Evolutionary conservation across 2,888 invertebrate species (phyloP).

Genomic region (Drosophila stalkeri): DNA sequence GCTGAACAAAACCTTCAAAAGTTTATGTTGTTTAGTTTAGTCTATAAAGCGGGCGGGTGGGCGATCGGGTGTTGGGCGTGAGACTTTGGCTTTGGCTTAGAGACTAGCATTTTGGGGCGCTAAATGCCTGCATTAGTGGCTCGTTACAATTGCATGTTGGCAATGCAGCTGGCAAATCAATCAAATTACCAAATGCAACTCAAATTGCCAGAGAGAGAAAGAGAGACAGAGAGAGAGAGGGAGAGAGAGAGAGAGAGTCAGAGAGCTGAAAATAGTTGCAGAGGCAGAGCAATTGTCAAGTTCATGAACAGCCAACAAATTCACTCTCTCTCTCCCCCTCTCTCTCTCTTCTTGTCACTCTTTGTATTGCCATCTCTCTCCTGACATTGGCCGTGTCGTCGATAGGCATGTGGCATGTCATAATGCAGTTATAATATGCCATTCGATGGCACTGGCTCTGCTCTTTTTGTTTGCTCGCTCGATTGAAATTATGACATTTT

Average conservation of each 20-base stretch:
- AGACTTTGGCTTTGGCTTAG: conserved; percentile 5
- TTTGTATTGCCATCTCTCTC: not conserved
- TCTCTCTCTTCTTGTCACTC: not conserved
- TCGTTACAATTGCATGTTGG: conserved; percentile 78
- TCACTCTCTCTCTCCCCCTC: not conserved
- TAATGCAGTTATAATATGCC: conserved; percentile 80
- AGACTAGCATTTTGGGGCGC: conserved; percentile 42
- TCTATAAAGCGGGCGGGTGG: conserved; percentile 24
- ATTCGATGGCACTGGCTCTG: conserved; percentile 47
- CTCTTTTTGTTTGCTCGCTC: conserved; percentile 18
- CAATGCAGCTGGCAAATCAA: conserved; percentile 68
- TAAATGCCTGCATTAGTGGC: conserved; percentile 76
- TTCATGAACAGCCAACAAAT: conserved; percentile 54
- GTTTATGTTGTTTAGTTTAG: conserved; percentile 28
- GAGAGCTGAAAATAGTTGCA: conserved; percentile 26
- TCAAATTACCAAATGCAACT: conserved; percentile 66
- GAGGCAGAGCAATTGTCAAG: conserved; percentile 49
- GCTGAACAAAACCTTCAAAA: conserved; percentile 1
- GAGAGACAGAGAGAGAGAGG: not conserved
- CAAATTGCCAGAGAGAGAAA: conserved; percentile 28
- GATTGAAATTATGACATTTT: conserved; percentile 83
- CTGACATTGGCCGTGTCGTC: conserved; percentile 45
- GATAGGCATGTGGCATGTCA: conserved; percentile 71
- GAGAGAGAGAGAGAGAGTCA: conserved; percentile 3
- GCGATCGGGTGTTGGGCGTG: too few species aligned